Evolutionary conservation across 2,888 invertebrate genomes (phyloP).

Genomic region (Leptopterna dolabrata): DNA sequence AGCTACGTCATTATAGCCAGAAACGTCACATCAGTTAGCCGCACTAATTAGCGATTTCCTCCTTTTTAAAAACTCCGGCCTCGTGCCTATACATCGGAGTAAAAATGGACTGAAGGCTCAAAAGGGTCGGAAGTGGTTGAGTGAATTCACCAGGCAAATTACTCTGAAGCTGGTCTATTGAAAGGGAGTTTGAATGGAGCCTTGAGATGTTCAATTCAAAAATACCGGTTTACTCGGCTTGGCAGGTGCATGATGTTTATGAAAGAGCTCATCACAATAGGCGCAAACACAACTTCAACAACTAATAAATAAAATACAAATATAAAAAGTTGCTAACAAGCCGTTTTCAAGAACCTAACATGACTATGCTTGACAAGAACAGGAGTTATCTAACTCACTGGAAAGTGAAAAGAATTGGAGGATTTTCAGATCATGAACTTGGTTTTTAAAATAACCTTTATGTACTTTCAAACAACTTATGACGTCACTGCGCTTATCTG

Average conservation of each 20-base stretch:
- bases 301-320: too few relatives aligned
- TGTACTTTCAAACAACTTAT: too few relatives aligned
- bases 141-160: neutral
- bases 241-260: neutral
- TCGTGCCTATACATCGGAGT: neutral
- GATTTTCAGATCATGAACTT: too few relatives aligned
- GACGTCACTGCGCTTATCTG: too few relatives aligned
- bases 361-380: too few relatives aligned
- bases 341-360: too few relatives aligned
- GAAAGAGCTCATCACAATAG: neutral
- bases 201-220: constrained; percentile 22
- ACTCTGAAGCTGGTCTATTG: neutral
- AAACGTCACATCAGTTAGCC: neutral
- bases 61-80: neutral
- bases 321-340: too few relatives aligned
- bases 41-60: constrained; percentile 10
- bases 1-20: too few relatives aligned
- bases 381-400: too few relatives aligned
- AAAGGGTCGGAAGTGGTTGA: neutral
- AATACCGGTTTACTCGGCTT: neutral
- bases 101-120: neutral
- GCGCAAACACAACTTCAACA: neutral
- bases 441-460: too few relatives aligned
- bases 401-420: too few relatives aligned
- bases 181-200: neutral